These are phyloP conservation scores for Phlogophora meticulosa DNA, from an alignment of 2,888 invertebrate species.

Conservation along the genomic window DNA sequence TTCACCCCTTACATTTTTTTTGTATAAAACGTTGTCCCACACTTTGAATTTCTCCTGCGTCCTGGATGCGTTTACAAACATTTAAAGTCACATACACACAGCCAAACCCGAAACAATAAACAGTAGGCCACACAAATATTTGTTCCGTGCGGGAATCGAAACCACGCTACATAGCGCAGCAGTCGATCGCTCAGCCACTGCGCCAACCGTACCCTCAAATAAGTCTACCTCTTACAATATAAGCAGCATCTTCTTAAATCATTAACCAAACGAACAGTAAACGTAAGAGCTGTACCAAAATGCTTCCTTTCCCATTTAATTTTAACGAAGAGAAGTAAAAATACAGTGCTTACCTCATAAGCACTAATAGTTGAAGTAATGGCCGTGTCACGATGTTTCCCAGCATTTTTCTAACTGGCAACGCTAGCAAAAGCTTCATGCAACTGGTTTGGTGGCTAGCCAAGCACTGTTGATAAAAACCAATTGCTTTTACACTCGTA, in stretches of 20 bases:
- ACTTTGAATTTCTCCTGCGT: no score
- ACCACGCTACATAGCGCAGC: no score
- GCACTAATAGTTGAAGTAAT: constrained; percentile 35
- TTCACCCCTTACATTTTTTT: no score
- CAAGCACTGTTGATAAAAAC: constrained; percentile 45
- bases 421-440: constrained; percentile 34
- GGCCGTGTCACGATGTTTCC: constrained; percentile 29
- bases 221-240: neutral
- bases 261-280: constrained; percentile 10
- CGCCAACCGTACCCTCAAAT: no score
- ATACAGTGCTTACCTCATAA: constrained; percentile 23
- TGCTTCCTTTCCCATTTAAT: constrained; percentile 29
- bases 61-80: no score
- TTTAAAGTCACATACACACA: no score
- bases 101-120: no score
- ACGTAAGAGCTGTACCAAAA: constrained; percentile 16
- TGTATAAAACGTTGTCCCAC: no score
- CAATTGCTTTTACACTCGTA: neutral
- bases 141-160: no score
- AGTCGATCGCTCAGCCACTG: no score
- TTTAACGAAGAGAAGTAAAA: constrained; percentile 9
- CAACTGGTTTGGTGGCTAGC: constrained; percentile 56
- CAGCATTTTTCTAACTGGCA: constrained; percentile 33
- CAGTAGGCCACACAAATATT: no score
- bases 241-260: constrained; percentile 1